These are phyloP conservation scores for Turritopsis dohrnii DNA, from an alignment of 30 jellyfish, hydroid and myxozoan species.

Conservation along the genomic window DNA sequence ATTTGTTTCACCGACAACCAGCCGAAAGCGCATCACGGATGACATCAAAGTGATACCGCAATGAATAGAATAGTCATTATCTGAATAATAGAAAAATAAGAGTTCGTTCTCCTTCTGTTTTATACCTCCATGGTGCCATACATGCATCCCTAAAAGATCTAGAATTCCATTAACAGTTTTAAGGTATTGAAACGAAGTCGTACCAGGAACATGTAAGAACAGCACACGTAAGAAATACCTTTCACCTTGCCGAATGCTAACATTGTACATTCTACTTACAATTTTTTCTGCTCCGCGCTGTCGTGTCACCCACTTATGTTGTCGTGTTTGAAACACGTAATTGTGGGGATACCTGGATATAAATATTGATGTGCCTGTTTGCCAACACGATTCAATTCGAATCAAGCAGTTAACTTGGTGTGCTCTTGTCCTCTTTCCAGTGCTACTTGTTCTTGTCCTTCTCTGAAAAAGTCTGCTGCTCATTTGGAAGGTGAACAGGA, in stretches of 20 bases:
- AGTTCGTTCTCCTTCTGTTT: too few species aligned
- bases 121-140: too few species aligned
- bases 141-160: constrained; percentile 71
- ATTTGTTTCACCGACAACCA: too few species aligned
- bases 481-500: constrained; percentile 53
- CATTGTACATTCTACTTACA: constrained; percentile 47
- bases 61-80: too few species aligned
- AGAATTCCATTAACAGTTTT: constrained; percentile 46
- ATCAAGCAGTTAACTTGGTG: constrained; percentile 48
- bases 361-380: constrained; percentile 24
- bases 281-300: constrained; percentile 31
- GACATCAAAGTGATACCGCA: too few species aligned
- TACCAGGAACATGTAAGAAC: constrained; percentile 41
- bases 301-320: constrained; percentile 24
- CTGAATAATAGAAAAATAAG: too few species aligned
- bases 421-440: background rate
- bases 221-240: constrained; percentile 36
- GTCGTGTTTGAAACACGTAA: constrained; percentile 13
- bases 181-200: constrained; percentile 56
- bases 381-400: constrained; percentile 24
- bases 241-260: constrained; percentile 39
- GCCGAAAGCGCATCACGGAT: too few species aligned
- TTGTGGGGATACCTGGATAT: constrained; percentile 44
- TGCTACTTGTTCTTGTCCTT: constrained; percentile 29
- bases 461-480: constrained; percentile 32